These are phyloP conservation scores for Drosophila sechellia DNA, from an alignment of 1,140 invertebrate species.

Conservation along the genomic window DNA sequence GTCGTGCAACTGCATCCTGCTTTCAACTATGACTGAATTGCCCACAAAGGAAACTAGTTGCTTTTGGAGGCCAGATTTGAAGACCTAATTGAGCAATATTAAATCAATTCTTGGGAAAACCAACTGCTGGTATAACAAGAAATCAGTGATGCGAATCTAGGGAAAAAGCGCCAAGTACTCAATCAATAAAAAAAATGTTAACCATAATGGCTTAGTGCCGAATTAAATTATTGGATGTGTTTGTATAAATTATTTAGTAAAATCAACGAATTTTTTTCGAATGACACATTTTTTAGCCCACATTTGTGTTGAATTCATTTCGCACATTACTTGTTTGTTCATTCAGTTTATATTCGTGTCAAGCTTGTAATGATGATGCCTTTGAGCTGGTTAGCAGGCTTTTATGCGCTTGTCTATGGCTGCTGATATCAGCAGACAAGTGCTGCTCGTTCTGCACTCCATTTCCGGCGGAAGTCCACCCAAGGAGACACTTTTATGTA, in stretches of 20 bases:
- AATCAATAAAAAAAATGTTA: background rate
- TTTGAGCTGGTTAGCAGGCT: slow-evolving; percentile 64
- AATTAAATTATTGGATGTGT: background rate
- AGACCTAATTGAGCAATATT: slow-evolving; percentile 13
- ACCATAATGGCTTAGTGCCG: background rate
- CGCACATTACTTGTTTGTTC: slow-evolving; percentile 36
- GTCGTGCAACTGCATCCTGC: slow-evolving; percentile 46
- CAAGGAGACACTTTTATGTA: slow-evolving; percentile 51
- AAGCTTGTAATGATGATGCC: slow-evolving; percentile 71
- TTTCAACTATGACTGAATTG: slow-evolving; percentile 7
- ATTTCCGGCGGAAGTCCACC: slow-evolving; percentile 73
- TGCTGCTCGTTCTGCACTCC: slow-evolving; percentile 59
- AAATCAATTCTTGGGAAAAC: background rate
- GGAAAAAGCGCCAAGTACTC: background rate
- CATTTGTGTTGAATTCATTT: background rate
- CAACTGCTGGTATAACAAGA: background rate
- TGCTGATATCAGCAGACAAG: slow-evolving; percentile 60
- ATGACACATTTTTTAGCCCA: background rate
- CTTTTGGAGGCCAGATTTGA: background rate
- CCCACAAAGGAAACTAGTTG: no score
- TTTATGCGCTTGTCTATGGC: slow-evolving; percentile 61
- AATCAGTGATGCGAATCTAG: background rate
- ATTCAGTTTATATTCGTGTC: slow-evolving; percentile 64
- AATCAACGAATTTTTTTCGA: no score
- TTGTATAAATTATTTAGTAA: no score